Percentiles rank a stretch among this genome's conserved stretches.
phyloP scores from a whole-genome alignment of 37 sponge, comb jelly and placozoan genomes.

The Tethya wilhelma region DNA sequence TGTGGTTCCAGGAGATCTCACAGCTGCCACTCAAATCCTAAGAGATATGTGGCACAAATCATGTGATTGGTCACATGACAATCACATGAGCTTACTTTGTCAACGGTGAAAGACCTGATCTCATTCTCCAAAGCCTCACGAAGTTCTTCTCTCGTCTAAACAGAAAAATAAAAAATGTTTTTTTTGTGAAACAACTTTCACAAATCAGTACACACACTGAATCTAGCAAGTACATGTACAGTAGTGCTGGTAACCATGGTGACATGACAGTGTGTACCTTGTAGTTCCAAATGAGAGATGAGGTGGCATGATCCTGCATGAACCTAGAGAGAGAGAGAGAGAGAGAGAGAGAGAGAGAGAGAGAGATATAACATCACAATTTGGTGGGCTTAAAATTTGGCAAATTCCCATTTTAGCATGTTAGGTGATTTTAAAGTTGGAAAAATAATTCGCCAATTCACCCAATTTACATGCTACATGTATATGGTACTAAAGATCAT shows the following conservation, averaged over 20 bases:
- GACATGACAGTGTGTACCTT: conserved; percentile 41
- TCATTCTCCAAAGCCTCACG: conserved; percentile 96
- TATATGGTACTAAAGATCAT: not conserved
- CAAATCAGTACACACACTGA: not conserved
- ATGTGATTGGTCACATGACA: conserved; percentile 2
- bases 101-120: conserved; percentile 92
- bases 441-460: too few relatives aligned
- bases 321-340: conserved; percentile 62
- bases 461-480: not conserved
- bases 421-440: too few relatives aligned
- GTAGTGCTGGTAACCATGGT: not conserved
- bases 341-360: not conserved
- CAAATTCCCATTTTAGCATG: too few relatives aligned
- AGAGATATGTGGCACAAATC: not conserved
- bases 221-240: not conserved
- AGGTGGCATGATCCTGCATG: conserved; percentile 91
- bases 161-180: not conserved
- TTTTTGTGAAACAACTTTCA: not conserved
- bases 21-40: conserved; percentile 87
- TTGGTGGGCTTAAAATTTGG: too few relatives aligned
- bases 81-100: conserved; percentile 65
- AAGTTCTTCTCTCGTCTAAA: conserved; percentile 94
- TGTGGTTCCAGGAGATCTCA: conserved; percentile 94
- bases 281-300: conserved; percentile 99
- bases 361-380: too few relatives aligned